These are phyloP conservation scores for Tyto alba DNA, from an alignment of 2,113 vertebrate species.

Conservation along the genomic window DNA sequence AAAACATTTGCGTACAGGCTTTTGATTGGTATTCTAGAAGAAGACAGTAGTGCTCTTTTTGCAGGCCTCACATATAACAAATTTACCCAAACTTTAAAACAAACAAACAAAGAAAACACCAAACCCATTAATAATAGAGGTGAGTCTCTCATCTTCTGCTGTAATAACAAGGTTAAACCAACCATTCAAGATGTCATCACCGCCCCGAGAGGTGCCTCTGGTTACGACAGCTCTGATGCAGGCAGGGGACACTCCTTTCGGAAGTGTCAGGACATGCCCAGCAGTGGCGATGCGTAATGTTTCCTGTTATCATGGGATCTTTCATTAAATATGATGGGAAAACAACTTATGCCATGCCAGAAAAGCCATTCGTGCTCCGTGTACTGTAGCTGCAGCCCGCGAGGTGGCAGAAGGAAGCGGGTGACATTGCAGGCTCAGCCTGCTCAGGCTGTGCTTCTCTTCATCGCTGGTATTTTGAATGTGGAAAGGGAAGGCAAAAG, in stretches of 20 bases:
- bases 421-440: neutral
- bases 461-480: neutral
- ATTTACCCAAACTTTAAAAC: neutral
- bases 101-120: neutral
- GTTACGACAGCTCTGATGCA: neutral
- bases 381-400: neutral
- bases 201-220: neutral
- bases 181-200: neutral
- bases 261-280: neutral
- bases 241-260: neutral
- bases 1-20: neutral
- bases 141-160: neutral
- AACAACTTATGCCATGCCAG: neutral
- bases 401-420: conserved; percentile 36
- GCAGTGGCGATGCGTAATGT: neutral
- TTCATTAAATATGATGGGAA: neutral
- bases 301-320: conserved; percentile 25
- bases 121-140: neutral
- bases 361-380: neutral
- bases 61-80: neutral
- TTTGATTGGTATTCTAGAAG: neutral
- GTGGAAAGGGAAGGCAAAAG: neutral
- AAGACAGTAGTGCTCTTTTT: neutral
- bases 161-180: neutral
- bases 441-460: neutral